A percentile compares a stretch with the other conserved stretches of the same genome.
phyloP scores from a whole-genome alignment of 2,888 invertebrate genomes.

The Oithona nana region DNA sequence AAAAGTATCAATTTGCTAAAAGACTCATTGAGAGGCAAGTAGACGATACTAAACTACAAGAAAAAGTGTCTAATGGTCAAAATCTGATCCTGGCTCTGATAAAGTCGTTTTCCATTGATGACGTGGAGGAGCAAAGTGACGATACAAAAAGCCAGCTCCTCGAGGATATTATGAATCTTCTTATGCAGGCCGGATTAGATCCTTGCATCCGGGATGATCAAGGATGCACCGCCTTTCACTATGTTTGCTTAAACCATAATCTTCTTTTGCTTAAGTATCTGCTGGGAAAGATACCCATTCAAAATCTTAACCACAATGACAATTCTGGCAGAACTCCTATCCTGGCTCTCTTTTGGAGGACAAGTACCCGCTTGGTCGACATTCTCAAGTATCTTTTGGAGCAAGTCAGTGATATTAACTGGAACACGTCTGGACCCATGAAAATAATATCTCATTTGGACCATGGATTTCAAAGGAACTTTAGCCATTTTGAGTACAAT shows the following conservation, averaged over 20 bases:
- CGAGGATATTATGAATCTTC: conserved; percentile 18
- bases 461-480: background rate
- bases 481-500: no score
- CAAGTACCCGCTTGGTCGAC: no score
- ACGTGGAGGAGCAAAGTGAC: conserved; percentile 19
- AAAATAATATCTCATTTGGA: background rate
- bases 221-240: conserved; percentile 28
- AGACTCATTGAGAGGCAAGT: conserved; percentile 27
- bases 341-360: background rate
- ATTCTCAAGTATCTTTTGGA: background rate
- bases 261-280: conserved; percentile 25
- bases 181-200: conserved; percentile 27
- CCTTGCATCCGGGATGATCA: conserved; percentile 26
- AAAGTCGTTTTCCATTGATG: conserved; percentile 25
- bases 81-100: conserved; percentile 30
- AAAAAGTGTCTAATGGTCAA: conserved; percentile 25
- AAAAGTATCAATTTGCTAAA: conserved; percentile 29
- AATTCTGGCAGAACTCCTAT: conserved; percentile 1
- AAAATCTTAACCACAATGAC: background rate
- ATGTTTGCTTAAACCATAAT: conserved; percentile 28
- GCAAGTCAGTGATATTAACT: background rate
- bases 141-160: background rate
- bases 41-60: conserved; percentile 22
- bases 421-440: background rate
- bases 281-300: background rate